Evolutionary conservation across 2,113 vertebrate genomes (phyloP).

Genomic region (Entomyzon cyanotis): DNA sequence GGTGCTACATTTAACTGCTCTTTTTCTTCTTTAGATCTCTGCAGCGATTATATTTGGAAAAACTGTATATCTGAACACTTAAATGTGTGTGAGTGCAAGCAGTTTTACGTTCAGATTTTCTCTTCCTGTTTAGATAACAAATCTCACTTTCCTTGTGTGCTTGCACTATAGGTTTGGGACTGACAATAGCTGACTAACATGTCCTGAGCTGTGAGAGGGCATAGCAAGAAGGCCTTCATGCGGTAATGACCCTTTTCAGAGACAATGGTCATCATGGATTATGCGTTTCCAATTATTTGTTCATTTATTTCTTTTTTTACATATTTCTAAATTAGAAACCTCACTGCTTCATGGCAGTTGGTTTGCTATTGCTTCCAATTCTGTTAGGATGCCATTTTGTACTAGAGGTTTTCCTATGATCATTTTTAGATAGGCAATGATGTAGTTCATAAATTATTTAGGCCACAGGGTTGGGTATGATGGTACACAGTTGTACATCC

Average conservation of each 20-base stretch:
- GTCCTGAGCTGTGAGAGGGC: slow-evolving; percentile 87
- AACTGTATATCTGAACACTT: slow-evolving; percentile 98
- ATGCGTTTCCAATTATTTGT: slow-evolving; percentile 86
- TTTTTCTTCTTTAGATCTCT: slow-evolving; percentile 99
- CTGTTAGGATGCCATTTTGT: slow-evolving; percentile 78
- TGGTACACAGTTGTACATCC: slow-evolving; percentile 47
- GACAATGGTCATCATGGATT: slow-evolving; percentile 86
- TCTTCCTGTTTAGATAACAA: slow-evolving; percentile 89
- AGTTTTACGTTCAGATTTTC: slow-evolving; percentile 92
- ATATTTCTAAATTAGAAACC: slow-evolving; percentile 82
- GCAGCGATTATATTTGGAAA: slow-evolving; percentile 98
- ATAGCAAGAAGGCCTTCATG: slow-evolving; percentile 84
- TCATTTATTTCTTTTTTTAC: slow-evolving; percentile 85
- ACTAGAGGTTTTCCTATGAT: slow-evolving; percentile 70
- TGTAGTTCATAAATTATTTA: slow-evolving; percentile 63
- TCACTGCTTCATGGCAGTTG: slow-evolving; percentile 87
- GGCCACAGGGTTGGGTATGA: slow-evolving; percentile 66
- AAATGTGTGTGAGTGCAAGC: slow-evolving; percentile 99
- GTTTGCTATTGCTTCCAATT: slow-evolving; percentile 84
- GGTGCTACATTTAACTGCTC: slow-evolving; percentile 86
- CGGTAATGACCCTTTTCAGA: slow-evolving; percentile 88
- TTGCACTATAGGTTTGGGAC: slow-evolving; percentile 89
- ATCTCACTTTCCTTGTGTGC: slow-evolving; percentile 87
- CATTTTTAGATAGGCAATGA: slow-evolving; percentile 69
- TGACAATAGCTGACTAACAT: slow-evolving; percentile 91